Base-by-base conservation (phyloP, 2,113 vertebrate species). In the Hippocampus barbouri region DNA sequence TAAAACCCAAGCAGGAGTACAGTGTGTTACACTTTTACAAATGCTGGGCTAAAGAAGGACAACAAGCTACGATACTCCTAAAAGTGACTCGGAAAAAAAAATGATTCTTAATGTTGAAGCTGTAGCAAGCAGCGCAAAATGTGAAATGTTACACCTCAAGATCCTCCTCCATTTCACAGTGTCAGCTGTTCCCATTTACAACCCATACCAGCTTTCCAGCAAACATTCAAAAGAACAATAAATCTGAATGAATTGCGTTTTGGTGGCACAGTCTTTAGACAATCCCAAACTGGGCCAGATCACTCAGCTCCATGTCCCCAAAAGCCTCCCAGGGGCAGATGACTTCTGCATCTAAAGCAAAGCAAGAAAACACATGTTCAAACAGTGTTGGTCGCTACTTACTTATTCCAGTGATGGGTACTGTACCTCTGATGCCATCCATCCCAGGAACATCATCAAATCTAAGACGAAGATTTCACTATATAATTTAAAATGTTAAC, bases 311-410 rank as follows among this genome's bases (percentile, higher is more conserved):
- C 91, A 95, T 84, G 78, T 96, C 94, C 70, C 91, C 95, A 86
- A 95, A 96, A 71, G 93, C 93, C 84, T 95, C 94, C 95, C 94
- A 96, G 1, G 94, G 95, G 70, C 94, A 96, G 87, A 96, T 88
- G 72, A 95, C 93, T 5, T 23, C 66, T 0, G 62, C 54, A 5
- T 69, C 82, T 86, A 43, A 25, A 45, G 56, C 20, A 30, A 60
- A 60, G 51, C 1, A 71, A 66, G 11, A 76, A 66, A 45, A 23
- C 23, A 20, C 14, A n/a, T 7, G 18, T 43, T 43, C 27, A 14
- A 14, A 15, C 3, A 14, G 12, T 65, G 40, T 14, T 65, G 9
- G 21, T 65, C 65, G 40, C 6, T 41, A 21, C 0, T 30, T 60
- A 4, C 14, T 60, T 30, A 60, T 16, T 23, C 12, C 11, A 49